These are phyloP conservation scores for Solenodon paradoxus DNA, from an alignment of 2,113 vertebrate species.

Conservation along the genomic window DNA sequence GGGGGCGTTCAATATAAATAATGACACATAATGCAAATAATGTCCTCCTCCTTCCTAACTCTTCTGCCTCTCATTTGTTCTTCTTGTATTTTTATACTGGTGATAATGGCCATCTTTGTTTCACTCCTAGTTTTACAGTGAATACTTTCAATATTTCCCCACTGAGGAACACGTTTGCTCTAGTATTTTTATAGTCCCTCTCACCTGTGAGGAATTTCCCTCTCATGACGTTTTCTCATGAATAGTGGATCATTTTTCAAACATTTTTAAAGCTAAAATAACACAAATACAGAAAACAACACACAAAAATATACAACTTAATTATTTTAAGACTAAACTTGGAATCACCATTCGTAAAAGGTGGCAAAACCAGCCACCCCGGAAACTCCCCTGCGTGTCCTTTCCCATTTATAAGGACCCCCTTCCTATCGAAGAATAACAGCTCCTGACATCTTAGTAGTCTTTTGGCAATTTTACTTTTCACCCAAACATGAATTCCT, in stretches of 20 bases:
- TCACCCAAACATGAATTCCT: background rate
- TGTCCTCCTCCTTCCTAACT: background rate
- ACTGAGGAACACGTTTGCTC: background rate
- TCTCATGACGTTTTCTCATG: background rate
- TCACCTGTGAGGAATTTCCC: constrained; percentile 20
- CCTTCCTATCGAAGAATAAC: background rate
- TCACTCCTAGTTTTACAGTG: background rate
- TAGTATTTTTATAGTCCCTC: constrained; percentile 2
- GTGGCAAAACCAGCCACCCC: background rate
- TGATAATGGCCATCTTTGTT: background rate
- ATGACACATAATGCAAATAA: background rate
- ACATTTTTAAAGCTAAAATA: constrained; percentile 28
- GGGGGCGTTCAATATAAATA: background rate
- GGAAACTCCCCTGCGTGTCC: background rate
- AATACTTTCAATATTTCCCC: background rate
- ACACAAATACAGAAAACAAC: background rate
- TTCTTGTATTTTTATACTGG: background rate
- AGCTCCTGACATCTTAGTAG: background rate
- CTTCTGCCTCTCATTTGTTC: background rate
- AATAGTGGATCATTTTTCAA: background rate
- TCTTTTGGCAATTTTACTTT: background rate
- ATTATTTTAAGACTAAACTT: background rate
- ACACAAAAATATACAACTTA: background rate
- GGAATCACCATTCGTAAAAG: background rate
- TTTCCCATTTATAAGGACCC: background rate